Evolutionary conservation across 2,113 vertebrate genomes (phyloP).

Genomic region (Chionodraco myersi): DNA sequence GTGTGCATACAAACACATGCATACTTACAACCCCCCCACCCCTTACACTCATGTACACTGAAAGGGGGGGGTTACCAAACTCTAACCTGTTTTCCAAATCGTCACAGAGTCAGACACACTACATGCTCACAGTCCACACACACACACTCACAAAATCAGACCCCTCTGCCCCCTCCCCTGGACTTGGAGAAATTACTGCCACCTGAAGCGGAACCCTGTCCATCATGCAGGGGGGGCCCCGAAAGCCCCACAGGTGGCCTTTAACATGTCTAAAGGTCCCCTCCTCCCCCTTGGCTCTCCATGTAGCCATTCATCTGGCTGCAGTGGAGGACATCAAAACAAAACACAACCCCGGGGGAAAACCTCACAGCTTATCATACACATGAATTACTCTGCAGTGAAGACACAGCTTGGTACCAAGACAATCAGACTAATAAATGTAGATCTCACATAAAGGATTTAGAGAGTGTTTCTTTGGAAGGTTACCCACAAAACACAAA

Average conservation of each 20-base stretch:
- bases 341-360: constrained; percentile 68
- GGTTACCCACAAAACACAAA: neutral
- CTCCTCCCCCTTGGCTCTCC: constrained; percentile 52
- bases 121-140: neutral
- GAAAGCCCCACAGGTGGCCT: constrained; percentile 79
- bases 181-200: constrained; percentile 77
- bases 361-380: constrained; percentile 58
- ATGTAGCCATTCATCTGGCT: constrained; percentile 76
- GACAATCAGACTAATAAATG: constrained; percentile 40
- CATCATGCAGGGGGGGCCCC: constrained; percentile 74
- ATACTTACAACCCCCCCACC: neutral
- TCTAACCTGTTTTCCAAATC: neutral
- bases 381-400: constrained; percentile 62
- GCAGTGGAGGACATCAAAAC: constrained; percentile 75
- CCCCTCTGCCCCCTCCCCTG: constrained; percentile 48
- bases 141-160: constrained; percentile 24
- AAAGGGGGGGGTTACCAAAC: neutral
- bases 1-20: neutral
- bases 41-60: neutral
- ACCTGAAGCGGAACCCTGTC: constrained; percentile 82
- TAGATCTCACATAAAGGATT: constrained; percentile 3
- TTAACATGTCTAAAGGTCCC: constrained; percentile 73
- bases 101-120: neutral
- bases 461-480: neutral
- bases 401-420: constrained; percentile 51